Conservation (phyloP, 2,888 invertebrate genomes). For the Germaria angustata region DNA sequence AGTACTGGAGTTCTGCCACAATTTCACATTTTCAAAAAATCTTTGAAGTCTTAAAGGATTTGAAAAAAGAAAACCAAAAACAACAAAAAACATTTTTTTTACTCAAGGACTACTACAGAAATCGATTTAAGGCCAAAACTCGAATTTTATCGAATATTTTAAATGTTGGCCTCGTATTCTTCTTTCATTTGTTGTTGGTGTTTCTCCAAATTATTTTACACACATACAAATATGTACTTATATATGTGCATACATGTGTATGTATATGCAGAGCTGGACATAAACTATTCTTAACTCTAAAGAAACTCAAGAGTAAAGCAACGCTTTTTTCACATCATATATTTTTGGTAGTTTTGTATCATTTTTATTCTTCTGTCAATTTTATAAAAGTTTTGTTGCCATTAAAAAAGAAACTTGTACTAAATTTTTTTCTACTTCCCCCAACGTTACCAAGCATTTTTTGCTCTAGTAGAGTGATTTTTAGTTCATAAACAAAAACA, state of each 20-base stretch:
- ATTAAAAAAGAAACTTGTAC: slow-evolving; percentile 18
- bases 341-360: neutral
- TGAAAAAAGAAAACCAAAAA: too few relatives aligned
- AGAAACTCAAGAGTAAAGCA: neutral
- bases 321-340: neutral
- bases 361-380: slow-evolving; percentile 5
- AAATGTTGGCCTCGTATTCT: neutral
- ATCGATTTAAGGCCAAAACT: too few relatives aligned
- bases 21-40: too few relatives aligned
- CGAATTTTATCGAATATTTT: neutral
- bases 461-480: slow-evolving; percentile 9
- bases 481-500: slow-evolving; percentile 23
- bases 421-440: neutral
- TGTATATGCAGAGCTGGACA: slow-evolving; percentile 43
- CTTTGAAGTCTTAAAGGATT: too few relatives aligned
- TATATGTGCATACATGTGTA: neutral
- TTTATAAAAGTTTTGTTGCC: slow-evolving; percentile 42
- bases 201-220: neutral
- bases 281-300: slow-evolving; percentile 42
- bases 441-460: neutral
- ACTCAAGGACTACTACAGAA: too few relatives aligned
- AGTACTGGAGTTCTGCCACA: too few relatives aligned
- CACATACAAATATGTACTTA: neutral
- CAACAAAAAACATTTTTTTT: too few relatives aligned
- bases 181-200: slow-evolving; percentile 1